Base-by-base conservation (phyloP, 2,113 vertebrate genomes). In the Xiphorhynchus elegans region DNA sequence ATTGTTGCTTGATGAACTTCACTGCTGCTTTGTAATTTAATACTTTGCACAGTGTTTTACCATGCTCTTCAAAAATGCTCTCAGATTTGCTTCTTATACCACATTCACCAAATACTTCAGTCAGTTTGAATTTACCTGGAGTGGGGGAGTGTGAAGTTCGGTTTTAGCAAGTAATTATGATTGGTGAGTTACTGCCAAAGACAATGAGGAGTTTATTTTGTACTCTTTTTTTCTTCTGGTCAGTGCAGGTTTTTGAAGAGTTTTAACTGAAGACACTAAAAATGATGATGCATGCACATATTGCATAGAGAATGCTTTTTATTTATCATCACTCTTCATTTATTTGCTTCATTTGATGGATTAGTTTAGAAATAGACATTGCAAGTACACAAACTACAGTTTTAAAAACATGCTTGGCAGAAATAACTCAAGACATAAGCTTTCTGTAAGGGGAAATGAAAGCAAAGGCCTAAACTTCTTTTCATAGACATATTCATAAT, bases 341-440 rank as follows among this genome's bases (percentile, higher is more conserved):
- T 84, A 84, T 84, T 85, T 90, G 42, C 42, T 62, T 40, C 13
- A 40, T 40, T 40, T 40, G 86, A 90, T 76, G 64, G 63, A 66
- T 88, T 88, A n/a, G 46, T 77, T 89, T 77, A 80, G 90, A 80
- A 95, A 89, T 63, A 81, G 80, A 35, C 64, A 67, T 72, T 87
- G 87, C 89, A 92, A 84, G 58, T 70, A 76, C 68, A 75, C 39
- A 59, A 66, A 75, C 52, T 78, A 78, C 74, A 46, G 24, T 44
- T 83, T 31, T 53, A 63, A 74, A 68, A 24, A 74, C 47, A 33
- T 12, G 2, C 40, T 89, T 92, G 64, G 59, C 80, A 89, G 55
- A 69, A 95, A 75, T 90, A 93, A 74, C 68, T 80, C 23, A 11
- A 91, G 87, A 49, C 73, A 89, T 64, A 84, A 80, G 50, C 33